Percentiles rank a stretch among this genome's conserved stretches.
phyloP scores from a whole-genome alignment of 2,888 invertebrate species.

The Chymomyza caudatula region DNA sequence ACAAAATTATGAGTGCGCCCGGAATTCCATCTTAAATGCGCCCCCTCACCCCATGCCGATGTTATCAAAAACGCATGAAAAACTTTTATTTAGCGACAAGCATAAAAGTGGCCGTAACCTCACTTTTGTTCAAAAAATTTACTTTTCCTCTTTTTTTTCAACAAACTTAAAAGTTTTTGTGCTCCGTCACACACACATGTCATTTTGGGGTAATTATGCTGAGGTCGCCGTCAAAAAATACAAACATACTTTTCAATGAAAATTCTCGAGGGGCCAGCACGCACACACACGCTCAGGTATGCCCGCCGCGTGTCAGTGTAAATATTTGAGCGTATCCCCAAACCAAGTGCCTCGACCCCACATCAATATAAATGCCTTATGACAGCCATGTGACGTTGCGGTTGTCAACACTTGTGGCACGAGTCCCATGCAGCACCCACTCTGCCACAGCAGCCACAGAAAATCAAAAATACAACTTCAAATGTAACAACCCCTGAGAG shows the following conservation, averaged over 20 bases:
- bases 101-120: background rate
- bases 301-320: background rate
- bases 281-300: background rate
- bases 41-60: background rate
- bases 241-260: slow-evolving; percentile 20
- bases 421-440: background rate
- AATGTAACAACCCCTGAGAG: slow-evolving; percentile 25
- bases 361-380: slow-evolving; percentile 31
- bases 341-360: background rate
- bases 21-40: background rate
- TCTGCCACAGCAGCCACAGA: background rate
- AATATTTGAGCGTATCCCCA: background rate
- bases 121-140: background rate
- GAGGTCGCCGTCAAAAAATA: slow-evolving; percentile 17
- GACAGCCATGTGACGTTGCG: slow-evolving; percentile 37
- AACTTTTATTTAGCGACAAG: background rate
- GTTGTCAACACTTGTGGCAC: slow-evolving; percentile 44
- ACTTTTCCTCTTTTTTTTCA: background rate
- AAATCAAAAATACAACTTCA: slow-evolving; percentile 55
- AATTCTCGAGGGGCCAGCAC: slow-evolving; percentile 9
- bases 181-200: background rate
- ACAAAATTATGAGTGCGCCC: background rate
- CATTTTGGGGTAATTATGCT: slow-evolving; percentile 34
- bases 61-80: background rate
- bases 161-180: slow-evolving; percentile 22